A percentile compares a stretch with the other conserved stretches of the same genome.
These are phyloP conservation scores for Drosophila tripunctata DNA, from an alignment of 2,888 invertebrate species.

Conservation along the genomic window DNA sequence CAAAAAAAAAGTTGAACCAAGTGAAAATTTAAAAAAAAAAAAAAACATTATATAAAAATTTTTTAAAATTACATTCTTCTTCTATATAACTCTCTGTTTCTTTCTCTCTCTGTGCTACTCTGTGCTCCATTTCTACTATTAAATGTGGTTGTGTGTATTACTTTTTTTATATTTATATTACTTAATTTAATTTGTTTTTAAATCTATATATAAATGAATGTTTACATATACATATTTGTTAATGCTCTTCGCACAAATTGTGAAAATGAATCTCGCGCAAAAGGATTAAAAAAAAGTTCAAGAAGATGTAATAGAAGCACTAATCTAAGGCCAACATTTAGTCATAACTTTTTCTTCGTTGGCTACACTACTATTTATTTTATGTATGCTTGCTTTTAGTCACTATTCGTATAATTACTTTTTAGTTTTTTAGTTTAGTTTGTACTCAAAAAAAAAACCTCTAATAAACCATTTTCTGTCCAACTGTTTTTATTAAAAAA, in stretches of 20 bases:
- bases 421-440: slow-evolving; percentile 15
- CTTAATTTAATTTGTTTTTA: slow-evolving; percentile 31
- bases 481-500: slow-evolving; percentile 11
- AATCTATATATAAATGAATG: slow-evolving; percentile 12
- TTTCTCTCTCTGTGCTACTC: slow-evolving; percentile 1
- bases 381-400: slow-evolving; percentile 65
- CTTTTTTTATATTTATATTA: slow-evolving; percentile 52
- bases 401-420: slow-evolving; percentile 37
- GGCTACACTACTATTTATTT: slow-evolving; percentile 31
- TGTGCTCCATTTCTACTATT: slow-evolving; percentile 59
- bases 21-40: too few relatives aligned
- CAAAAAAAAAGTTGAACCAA: too few relatives aligned
- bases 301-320: slow-evolving; percentile 30
- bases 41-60: too few relatives aligned
- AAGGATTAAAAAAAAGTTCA: neutral
- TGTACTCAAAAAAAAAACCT: slow-evolving; percentile 33
- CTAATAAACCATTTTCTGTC: slow-evolving; percentile 52
- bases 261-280: slow-evolving; percentile 63
- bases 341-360: slow-evolving; percentile 53
- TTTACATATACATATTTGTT: slow-evolving; percentile 40
- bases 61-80: neutral
- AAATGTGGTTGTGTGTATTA: slow-evolving; percentile 78
- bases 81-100: neutral
- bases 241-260: slow-evolving; percentile 58
- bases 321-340: slow-evolving; percentile 56